These are phyloP conservation scores for Epiblema foenella DNA, from an alignment of 2,888 invertebrate genomes.

Conservation along the genomic window DNA sequence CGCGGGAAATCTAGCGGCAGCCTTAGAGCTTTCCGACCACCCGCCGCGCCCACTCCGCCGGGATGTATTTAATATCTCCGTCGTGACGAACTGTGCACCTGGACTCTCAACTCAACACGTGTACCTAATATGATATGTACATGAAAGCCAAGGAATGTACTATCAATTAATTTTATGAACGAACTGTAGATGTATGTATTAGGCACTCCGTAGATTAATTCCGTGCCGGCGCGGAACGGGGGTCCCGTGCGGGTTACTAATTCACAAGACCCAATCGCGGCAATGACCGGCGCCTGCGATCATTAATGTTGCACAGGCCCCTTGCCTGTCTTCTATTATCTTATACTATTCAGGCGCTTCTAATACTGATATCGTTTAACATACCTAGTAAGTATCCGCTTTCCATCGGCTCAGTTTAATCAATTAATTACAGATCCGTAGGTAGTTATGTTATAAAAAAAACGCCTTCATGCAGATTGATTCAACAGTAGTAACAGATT, in stretches of 20 bases:
- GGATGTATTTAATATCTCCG: constrained; percentile 80
- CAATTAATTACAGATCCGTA: no score
- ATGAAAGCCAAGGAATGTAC: constrained; percentile 23
- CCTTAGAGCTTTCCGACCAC: constrained; percentile 75
- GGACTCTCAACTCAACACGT: constrained; percentile 19
- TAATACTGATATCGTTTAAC: neutral
- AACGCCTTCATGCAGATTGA: no score
- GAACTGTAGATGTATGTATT: constrained; percentile 41
- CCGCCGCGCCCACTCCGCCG: constrained; percentile 69
- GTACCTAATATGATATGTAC: no score
- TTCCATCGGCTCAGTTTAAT: neutral
- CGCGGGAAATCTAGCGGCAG: constrained; percentile 87
- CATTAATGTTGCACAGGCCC: constrained; percentile 67
- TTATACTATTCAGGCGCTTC: constrained; percentile 45
- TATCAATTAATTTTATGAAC: constrained; percentile 32
- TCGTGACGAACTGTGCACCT: constrained; percentile 53
- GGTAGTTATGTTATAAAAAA: neutral
- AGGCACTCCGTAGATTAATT: constrained; percentile 60
- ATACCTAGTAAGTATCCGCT: neutral
- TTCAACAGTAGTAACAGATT: no score
- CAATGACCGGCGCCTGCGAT: constrained; percentile 59
- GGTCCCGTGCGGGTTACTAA: constrained; percentile 59
- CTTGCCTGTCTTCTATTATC: constrained; percentile 56
- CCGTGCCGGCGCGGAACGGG: constrained; percentile 48
- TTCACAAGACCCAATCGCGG: constrained; percentile 67